These are phyloP conservation scores for Xiphophorus birchmanni DNA, from an alignment of 2,797 vertebrate genomes.

Conservation along the genomic window DNA sequence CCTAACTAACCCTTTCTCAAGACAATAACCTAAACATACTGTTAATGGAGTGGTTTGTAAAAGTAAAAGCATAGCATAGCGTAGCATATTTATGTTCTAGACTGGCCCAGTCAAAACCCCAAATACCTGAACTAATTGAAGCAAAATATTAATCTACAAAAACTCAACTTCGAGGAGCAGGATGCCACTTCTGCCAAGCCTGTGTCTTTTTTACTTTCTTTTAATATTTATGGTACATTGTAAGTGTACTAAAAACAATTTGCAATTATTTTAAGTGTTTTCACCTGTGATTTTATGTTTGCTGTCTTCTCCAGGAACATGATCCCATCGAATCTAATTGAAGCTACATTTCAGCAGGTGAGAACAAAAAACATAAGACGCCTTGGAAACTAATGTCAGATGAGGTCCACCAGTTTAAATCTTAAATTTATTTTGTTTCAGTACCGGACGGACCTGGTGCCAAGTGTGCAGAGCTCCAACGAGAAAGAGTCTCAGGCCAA, in stretches of 20 bases:
- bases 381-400: not conserved
- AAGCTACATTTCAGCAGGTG: conserved; percentile 91
- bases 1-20: not conserved
- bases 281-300: not conserved
- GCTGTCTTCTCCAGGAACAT: conserved; percentile 82
- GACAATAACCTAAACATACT: too few relatives aligned
- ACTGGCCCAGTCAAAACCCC: not conserved
- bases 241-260: not conserved
- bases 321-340: conserved; percentile 90
- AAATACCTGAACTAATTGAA: not conserved
- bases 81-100: not conserved
- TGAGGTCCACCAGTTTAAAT: not conserved
- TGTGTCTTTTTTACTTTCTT: not conserved
- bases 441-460: conserved; percentile 88
- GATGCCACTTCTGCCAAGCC: not conserved
- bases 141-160: not conserved
- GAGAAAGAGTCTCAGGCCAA: conserved; percentile 78
- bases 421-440: conserved; percentile 46
- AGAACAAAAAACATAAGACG: conserved; percentile 37
- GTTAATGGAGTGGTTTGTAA: too few relatives aligned
- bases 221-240: not conserved
- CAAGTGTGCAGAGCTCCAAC: conserved; percentile 73
- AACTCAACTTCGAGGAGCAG: not conserved
- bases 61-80: too few relatives aligned
- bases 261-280: not conserved